phyloP scores from a whole-genome alignment of 2,113 vertebrate species.

The Bostrychus sinensis region DNA sequence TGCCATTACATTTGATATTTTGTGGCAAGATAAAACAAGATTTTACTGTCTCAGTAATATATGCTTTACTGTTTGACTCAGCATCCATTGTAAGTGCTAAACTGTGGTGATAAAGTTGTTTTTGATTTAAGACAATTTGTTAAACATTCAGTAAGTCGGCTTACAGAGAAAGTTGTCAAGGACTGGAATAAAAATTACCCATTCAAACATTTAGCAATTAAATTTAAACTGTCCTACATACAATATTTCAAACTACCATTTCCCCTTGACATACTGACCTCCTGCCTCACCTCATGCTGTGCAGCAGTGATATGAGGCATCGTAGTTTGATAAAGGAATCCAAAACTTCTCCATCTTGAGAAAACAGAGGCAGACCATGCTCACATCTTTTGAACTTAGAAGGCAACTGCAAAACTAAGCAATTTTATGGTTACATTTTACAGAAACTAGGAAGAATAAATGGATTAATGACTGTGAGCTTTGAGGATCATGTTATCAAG shows the following conservation, averaged over 20 bases:
- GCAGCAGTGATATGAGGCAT: neutral
- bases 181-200: neutral
- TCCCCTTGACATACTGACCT: neutral
- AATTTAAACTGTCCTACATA: too few relatives aligned
- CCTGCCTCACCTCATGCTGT: neutral
- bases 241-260: neutral
- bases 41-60: too few relatives aligned
- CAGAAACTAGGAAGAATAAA: conserved; percentile 37
- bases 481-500: conserved; percentile 64
- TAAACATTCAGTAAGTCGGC: too few relatives aligned
- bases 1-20: neutral
- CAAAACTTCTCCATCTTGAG: neutral
- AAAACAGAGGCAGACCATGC: neutral
- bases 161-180: neutral
- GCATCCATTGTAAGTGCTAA: too few relatives aligned
- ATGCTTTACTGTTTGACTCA: too few relatives aligned
- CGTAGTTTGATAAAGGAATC: neutral
- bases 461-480: conserved; percentile 51
- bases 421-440: conserved; percentile 45
- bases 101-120: too few relatives aligned
- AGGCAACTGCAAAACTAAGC: neutral
- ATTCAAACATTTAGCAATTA: too few relatives aligned
- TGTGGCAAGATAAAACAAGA: too few relatives aligned
- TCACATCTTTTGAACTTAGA: neutral
- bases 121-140: neutral